Evolutionary conservation across 2,797 vertebrate species (phyloP).

Genomic region (Onychomys leucogaster): DNA sequence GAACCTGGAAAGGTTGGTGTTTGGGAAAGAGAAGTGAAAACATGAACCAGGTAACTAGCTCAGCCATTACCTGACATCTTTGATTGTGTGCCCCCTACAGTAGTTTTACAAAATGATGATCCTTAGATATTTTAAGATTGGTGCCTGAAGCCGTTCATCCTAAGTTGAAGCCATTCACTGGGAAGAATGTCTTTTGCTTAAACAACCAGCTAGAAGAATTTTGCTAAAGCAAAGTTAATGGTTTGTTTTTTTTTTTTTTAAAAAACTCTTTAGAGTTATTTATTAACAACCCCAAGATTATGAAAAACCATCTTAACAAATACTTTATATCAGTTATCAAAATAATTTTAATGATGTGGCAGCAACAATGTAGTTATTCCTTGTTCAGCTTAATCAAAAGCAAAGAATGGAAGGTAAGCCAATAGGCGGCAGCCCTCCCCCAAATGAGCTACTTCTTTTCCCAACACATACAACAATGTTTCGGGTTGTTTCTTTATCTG

Average conservation of each 20-base stretch:
- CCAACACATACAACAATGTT: background rate
- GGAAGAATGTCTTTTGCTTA: conserved; percentile 51
- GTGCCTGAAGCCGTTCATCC: conserved; percentile 45
- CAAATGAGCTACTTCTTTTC: conserved; percentile 24
- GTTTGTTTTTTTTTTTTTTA: background rate
- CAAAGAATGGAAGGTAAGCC: background rate
- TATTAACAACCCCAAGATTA: conserved; percentile 19
- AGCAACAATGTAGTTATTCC: background rate
- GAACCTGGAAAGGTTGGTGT: conserved; percentile 1
- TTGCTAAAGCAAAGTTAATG: background rate
- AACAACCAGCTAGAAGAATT: background rate
- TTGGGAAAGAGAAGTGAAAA: conserved; percentile 20
- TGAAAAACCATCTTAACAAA: conserved; percentile 34
- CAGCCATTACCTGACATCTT: background rate
- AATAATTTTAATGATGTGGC: conserved; percentile 31
- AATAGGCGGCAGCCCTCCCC: background rate
- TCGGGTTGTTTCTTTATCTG: conserved; percentile 18
- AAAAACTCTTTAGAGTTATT: conserved; percentile 33
- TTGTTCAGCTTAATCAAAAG: conserved; percentile 43
- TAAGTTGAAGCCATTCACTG: conserved; percentile 57
- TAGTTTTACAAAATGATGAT: conserved; percentile 14
- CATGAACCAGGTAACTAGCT: conserved; percentile 17
- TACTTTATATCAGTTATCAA: conserved; percentile 20
- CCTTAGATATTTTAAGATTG: conserved; percentile 35
- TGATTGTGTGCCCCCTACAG: conserved; percentile 36